Evolutionary conservation across 1,140 invertebrate genomes (phyloP).

Genomic region (Drosophila ambigua): DNA sequence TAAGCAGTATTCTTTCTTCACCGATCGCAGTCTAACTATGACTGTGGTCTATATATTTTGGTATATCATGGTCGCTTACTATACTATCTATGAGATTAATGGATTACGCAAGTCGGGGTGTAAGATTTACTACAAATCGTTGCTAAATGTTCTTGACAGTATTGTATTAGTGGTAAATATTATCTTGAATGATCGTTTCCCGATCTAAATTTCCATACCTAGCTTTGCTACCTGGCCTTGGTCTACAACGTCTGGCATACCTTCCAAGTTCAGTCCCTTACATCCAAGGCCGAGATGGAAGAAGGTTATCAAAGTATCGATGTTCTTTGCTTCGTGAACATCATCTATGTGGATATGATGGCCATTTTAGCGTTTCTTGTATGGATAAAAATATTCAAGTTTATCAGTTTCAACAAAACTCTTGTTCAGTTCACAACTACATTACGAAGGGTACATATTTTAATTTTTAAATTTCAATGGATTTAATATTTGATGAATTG

Average conservation of each 20-base stretch:
- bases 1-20: slow-evolving; percentile 58
- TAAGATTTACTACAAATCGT: slow-evolving; percentile 38
- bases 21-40: slow-evolving; percentile 45
- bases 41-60: slow-evolving; percentile 60
- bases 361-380: slow-evolving; percentile 71
- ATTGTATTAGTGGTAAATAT: slow-evolving; percentile 54
- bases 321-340: slow-evolving; percentile 51
- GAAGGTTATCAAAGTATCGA: slow-evolving; percentile 51
- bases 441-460: slow-evolving; percentile 76
- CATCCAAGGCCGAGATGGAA: fast-evolving
- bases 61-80: slow-evolving; percentile 68
- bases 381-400: slow-evolving; percentile 81
- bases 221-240: slow-evolving; percentile 52
- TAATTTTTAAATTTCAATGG: not conserved
- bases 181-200: not conserved
- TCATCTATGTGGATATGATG: slow-evolving; percentile 74
- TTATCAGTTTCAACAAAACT: slow-evolving; percentile 89
- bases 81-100: slow-evolving; percentile 53
- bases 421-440: slow-evolving; percentile 91
- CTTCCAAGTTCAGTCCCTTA: slow-evolving; percentile 15
- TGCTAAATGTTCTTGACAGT: slow-evolving; percentile 59
- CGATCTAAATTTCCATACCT: not conserved
- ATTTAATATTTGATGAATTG: slow-evolving; percentile 2
- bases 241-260: slow-evolving; percentile 68
- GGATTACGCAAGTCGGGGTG: slow-evolving; percentile 44